phyloP scores from a whole-genome alignment of 2,797 vertebrate species.

The Monodelphis domestica region DNA sequence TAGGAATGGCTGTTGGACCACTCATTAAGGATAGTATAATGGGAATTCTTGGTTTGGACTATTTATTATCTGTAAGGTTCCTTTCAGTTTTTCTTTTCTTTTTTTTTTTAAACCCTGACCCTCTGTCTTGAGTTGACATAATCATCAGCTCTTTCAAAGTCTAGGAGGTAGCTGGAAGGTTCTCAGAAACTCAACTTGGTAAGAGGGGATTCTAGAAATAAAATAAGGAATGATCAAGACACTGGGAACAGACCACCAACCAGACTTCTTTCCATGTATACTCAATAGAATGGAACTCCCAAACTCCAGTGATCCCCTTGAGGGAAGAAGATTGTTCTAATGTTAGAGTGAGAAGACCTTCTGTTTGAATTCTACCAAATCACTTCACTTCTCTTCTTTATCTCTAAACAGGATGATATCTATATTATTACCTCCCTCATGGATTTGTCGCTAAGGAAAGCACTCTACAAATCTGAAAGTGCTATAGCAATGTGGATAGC shows the following conservation, averaged over 20 bases:
- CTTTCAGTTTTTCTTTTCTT: no score
- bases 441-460: not conserved
- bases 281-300: not conserved
- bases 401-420: not conserved
- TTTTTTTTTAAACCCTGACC: no score
- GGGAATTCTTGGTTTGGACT: no score
- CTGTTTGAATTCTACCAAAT: not conserved
- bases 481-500: not conserved
- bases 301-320: not conserved
- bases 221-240: no score
- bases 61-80: no score
- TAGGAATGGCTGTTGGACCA: no score
- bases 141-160: no score
- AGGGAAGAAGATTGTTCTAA: not conserved
- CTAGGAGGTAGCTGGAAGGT: no score
- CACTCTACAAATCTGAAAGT: not conserved
- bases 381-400: not conserved
- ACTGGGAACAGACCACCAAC: not conserved
- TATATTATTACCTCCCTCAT: not conserved
- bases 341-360: not conserved
- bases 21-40: no score
- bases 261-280: not conserved
- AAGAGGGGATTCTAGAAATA: no score
- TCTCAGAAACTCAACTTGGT: no score
- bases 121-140: no score